These are phyloP conservation scores for Caiman crocodilus DNA, from an alignment of 2,797 vertebrate genomes.

Conservation along the genomic window DNA sequence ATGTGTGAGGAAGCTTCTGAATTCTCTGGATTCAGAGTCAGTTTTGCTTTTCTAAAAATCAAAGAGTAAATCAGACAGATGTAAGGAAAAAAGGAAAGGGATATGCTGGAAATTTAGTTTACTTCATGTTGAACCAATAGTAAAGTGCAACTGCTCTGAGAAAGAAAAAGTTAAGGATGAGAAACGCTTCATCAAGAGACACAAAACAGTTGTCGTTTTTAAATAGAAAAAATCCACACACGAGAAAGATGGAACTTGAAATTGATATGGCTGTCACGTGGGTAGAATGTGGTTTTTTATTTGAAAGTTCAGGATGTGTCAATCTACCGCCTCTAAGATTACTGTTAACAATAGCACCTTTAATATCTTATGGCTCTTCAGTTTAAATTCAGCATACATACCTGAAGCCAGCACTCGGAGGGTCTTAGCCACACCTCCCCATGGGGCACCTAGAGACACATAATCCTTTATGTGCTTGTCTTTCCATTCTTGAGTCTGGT, in stretches of 20 bases:
- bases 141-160: not conserved
- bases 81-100: not conserved
- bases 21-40: not conserved
- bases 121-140: too few relatives aligned
- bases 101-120: not conserved
- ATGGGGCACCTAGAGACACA: slow-evolving; percentile 90
- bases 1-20: not conserved
- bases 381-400: slow-evolving; percentile 65
- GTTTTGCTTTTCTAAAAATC: not conserved
- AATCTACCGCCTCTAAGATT: not conserved
- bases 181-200: not conserved
- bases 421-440: slow-evolving; percentile 97
- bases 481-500: slow-evolving; percentile 94
- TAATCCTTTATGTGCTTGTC: slow-evolving; percentile 93
- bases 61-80: not conserved
- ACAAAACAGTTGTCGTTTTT: not conserved
- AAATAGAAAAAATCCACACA: not conserved
- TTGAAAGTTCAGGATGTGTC: not conserved
- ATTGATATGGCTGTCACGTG: not conserved
- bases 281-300: not conserved
- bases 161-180: not conserved
- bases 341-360: not conserved
- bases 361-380: not conserved
- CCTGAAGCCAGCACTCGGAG: slow-evolving; percentile 93
- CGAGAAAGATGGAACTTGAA: not conserved